A percentile compares a stretch with the other conserved stretches of the same genome.
Evolutionary conservation across 37 sponge, comb jelly and placozoan species (phyloP).

Genomic region (Crambe crambe): DNA sequence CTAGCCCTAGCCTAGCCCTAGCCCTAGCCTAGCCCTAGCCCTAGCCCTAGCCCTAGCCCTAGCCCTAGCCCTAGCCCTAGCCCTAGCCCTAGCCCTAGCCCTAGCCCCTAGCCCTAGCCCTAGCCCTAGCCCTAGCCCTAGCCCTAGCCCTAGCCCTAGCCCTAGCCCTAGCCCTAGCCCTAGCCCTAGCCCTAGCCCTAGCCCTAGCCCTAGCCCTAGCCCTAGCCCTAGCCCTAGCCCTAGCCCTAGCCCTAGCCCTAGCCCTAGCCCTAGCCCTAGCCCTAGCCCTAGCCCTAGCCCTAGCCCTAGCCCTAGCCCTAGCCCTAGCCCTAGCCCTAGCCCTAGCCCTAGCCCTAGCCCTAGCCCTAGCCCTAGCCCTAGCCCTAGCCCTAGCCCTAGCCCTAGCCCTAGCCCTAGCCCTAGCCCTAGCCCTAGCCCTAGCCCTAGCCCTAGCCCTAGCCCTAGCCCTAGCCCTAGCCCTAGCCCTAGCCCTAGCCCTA

Average conservation of each 20-base stretch:
- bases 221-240: neutral
- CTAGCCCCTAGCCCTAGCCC: neutral
- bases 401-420: neutral
- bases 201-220: neutral
- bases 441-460: neutral
- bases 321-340: neutral
- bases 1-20: constrained; percentile 1
- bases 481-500: constrained; percentile 1
- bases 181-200: neutral
- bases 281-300: constrained; percentile 1
- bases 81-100: neutral
- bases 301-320: constrained; percentile 1
- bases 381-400: neutral
- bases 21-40: neutral
- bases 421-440: neutral
- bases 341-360: constrained; percentile 1
- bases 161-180: constrained; percentile 1
- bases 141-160: neutral
- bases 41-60: neutral
- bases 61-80: neutral
- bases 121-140: neutral
- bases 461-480: neutral
- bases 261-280: neutral
- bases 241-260: neutral
- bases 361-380: constrained; percentile 1